Percentiles rank a stretch among this genome's conserved stretches.
phyloP scores from a whole-genome alignment of 2,888 invertebrate genomes.

The Drosophila trichaetosa region DNA sequence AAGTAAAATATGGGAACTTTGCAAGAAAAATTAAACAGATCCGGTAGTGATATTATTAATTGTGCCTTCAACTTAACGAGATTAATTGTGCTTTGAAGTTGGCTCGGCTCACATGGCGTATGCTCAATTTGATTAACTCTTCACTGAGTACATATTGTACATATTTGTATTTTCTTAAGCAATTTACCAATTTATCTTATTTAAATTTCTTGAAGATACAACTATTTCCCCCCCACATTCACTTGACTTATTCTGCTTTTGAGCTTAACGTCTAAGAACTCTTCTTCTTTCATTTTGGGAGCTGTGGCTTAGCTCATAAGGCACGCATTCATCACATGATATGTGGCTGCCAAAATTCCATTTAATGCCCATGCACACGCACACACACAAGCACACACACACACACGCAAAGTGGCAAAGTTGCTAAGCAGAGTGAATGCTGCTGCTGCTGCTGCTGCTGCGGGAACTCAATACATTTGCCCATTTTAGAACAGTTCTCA shows the following conservation, averaged over 20 bases:
- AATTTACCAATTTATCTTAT: not conserved
- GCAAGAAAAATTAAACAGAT: not conserved
- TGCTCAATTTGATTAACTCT: not conserved
- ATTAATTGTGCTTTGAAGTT: not conserved
- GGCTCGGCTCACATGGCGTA: constrained; percentile 1
- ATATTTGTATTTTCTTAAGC: not conserved
- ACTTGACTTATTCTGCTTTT: constrained; percentile 3
- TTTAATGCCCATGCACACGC: constrained; percentile 33
- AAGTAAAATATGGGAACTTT: not conserved
- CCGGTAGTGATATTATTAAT: not conserved
- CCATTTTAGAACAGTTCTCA: constrained; percentile 59
- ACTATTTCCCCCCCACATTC: not conserved
- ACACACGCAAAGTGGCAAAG: not conserved
- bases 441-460: constrained; percentile 15
- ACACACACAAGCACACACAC: constrained; percentile 14
- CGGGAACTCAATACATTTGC: constrained; percentile 54
- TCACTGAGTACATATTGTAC: not conserved
- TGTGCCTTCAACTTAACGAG: not conserved
- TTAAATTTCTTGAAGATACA: not conserved
- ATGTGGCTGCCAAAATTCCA: constrained; percentile 42
- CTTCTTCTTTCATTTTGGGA: constrained; percentile 9
- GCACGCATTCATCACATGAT: constrained; percentile 76
- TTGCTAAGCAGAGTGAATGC: constrained; percentile 14
- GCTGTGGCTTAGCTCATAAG: constrained; percentile 20
- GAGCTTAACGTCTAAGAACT: not conserved